Base-by-base conservation (phyloP, 2,113 vertebrate species). In the Ctenodactylus gundi region DNA sequence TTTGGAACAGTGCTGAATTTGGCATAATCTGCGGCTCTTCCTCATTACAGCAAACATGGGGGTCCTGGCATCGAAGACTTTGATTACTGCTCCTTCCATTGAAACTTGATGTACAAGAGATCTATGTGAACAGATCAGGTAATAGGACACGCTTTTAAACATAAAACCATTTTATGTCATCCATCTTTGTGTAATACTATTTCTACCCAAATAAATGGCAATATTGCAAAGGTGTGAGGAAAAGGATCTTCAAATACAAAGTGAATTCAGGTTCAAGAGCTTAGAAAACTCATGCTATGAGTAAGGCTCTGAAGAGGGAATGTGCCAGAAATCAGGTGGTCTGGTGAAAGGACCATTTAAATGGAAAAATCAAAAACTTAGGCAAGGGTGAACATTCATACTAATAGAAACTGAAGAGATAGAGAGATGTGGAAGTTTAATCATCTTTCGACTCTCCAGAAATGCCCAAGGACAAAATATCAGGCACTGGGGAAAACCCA, bases 41-140 rank as follows among this genome's bases (percentile, higher is more conserved):
- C 60, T 88, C 73, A 75, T 73, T 88, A 77, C 44, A 87, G 14
- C 7, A 58, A 97, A 84, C 12, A n/a, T 34, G 88, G 88, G 60
- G 46, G 14, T 82, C 78, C 36, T 88, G 77, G 55, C 72, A 85
- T 58, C 41, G 60, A 31, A 90, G 36, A 76, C 12, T 58, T 44
- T 76, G 46, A 84, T 85, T 72, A 85, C 41, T 90, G 39, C 82
- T 92, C 51, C 77, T 91, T 81, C 49, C 44, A 20, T 29, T 88
- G 58, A 94, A n/a, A 85, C 23, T 60, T 78, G 41, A 90, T 90
- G 25, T 81, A 60, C 76, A 27, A 87, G 36, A 80, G 4, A 39
- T 60, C 27, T 25, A 82, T 78, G 53, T 41, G 62, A 88, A 73
- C 29, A 57, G 31, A 78, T 85, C 20, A 93, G 20, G 17, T 72